Base-by-base conservation (phyloP, 1,140 invertebrate genomes). In the Nomia melanderi region DNA sequence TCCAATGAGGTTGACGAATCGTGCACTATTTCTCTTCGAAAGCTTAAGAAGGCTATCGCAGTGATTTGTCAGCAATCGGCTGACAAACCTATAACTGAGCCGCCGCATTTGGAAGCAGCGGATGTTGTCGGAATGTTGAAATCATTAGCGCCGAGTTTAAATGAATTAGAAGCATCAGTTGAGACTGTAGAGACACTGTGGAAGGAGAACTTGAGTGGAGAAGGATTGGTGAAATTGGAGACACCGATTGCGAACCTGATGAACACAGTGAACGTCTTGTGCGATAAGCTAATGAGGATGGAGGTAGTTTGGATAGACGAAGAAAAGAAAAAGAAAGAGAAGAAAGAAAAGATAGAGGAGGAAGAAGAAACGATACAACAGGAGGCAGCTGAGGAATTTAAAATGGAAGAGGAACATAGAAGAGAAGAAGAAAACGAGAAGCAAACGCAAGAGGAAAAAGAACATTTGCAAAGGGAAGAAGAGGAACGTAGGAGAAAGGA, bases 261-360 rank as follows among this genome's bases (percentile, higher is more conserved):
- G 29, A 56, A 65, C 7, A 53, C 54, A 14, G 69, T 78, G 2
- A 57, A 50, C 14, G 3, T 73, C 1, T 23, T 78, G 0, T 44
- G 53, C 29, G 57, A 83, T 11, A 74, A 79, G 27, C 17, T 76
- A 17, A 29, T 77, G 3, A 12, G 14, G 7, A 36, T 33, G 29
- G 50, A 83, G 31, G 20, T 56, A 0, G 47, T 72, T 7, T 72
- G 44, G 60, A 57, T 70, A 0, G 23, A 27, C 4, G 23, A 77
- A 17, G 63, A 79, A 56, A 33, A 64, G 23, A 33, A 86, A 47
- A 87, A 82, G 60, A 67, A 73, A 73, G 85, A 80, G 56, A 78
- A 83, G 12, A 62, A 85, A 57, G 67, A 74, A 86, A 31, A 73
- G 20, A 57, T 62, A 81, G 44, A 53, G 39, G 79, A 79, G 50